Percentiles rank a stretch among this genome's conserved stretches.
phyloP scores from a whole-genome alignment of 2,113 vertebrate species.

The Steatornis caripensis region DNA sequence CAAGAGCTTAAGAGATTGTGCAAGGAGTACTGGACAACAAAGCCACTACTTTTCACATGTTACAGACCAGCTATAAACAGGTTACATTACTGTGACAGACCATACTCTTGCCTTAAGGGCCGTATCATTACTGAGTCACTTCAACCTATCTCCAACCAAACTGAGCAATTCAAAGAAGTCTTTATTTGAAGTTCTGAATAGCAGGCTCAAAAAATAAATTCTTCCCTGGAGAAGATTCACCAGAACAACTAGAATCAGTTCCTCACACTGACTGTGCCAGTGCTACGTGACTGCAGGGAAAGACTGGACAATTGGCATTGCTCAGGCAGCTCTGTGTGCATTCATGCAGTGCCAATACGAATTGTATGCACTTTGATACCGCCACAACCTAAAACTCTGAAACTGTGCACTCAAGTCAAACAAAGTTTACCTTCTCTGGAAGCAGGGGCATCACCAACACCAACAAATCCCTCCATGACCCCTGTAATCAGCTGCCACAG shows the following conservation, averaged over 20 bases:
- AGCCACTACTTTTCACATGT: background rate
- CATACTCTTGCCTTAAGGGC: background rate
- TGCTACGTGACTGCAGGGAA: rapidly evolving
- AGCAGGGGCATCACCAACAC: background rate
- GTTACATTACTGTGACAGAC: background rate
- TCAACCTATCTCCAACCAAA: background rate
- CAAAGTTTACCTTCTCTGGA: background rate
- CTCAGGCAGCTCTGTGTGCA: background rate
- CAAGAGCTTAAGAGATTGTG: background rate
- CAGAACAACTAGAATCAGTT: background rate
- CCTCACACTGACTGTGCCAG: background rate
- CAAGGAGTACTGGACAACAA: background rate
- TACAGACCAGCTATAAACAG: background rate
- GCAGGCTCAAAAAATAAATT: background rate
- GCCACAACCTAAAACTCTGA: background rate
- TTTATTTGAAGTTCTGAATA: background rate
- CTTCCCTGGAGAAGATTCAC: background rate
- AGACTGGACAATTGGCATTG: background rate
- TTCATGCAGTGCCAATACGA: rapidly evolving
- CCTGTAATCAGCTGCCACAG: background rate
- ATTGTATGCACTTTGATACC: rapidly evolving
- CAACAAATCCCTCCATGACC: background rate
- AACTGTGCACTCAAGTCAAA: background rate
- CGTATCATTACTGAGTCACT: background rate
- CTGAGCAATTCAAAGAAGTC: background rate